Conservation (phyloP, 2,113 vertebrate species). For the Syrmaticus mikado region DNA sequence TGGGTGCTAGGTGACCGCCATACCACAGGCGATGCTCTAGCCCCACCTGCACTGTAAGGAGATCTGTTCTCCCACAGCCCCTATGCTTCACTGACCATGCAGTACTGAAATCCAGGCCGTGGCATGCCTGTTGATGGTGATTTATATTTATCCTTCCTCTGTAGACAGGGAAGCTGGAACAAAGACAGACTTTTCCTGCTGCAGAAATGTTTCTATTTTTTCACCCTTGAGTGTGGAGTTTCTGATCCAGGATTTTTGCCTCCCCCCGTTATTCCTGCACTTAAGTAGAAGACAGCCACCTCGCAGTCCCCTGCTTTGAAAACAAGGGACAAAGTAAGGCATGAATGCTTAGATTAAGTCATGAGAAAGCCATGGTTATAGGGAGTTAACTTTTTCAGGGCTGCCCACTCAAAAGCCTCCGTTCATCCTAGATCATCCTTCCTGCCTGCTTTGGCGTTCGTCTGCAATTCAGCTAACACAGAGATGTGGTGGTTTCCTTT, state of each 20-base stretch:
- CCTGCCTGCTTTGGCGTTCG: neutral
- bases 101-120: neutral
- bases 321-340: neutral
- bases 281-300: neutral
- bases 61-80: neutral
- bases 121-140: neutral
- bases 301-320: neutral
- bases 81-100: fast-evolving
- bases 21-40: neutral
- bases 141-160: neutral
- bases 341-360: neutral
- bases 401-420: neutral
- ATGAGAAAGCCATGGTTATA: neutral
- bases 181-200: neutral
- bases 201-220: neutral
- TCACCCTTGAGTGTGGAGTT: neutral
- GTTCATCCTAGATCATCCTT: neutral
- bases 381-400: neutral
- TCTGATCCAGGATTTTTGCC: neutral
- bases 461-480: neutral
- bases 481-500: neutral
- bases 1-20: fast-evolving
- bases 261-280: neutral
- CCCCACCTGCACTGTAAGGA: neutral
- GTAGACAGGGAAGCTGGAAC: neutral